These are phyloP conservation scores for Formica exsecta DNA, from an alignment of 1,140 invertebrate genomes.

Conservation along the genomic window DNA sequence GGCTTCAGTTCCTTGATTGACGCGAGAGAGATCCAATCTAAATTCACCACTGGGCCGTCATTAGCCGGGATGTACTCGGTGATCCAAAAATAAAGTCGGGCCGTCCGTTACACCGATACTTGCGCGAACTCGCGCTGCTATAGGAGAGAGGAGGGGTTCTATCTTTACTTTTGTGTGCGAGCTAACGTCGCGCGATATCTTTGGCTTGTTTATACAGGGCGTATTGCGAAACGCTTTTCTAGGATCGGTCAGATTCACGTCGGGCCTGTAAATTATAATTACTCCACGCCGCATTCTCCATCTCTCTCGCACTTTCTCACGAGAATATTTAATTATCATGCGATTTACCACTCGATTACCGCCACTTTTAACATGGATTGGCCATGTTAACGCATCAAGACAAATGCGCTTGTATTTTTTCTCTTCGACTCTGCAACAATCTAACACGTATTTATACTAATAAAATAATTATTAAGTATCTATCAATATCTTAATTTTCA, in stretches of 20 bases:
- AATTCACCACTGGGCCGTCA: slow-evolving; percentile 39
- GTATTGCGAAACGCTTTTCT: slow-evolving; percentile 69
- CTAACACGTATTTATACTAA: background rate
- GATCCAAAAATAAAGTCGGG: slow-evolving; percentile 67
- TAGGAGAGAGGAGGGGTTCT: slow-evolving; percentile 50
- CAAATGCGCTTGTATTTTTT: background rate
- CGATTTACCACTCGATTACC: background rate
- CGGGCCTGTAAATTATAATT: slow-evolving; percentile 65
- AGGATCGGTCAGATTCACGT: slow-evolving; percentile 68
- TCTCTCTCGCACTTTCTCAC: slow-evolving; percentile 19
- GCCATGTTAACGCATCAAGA: background rate
- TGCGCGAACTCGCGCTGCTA: slow-evolving; percentile 56
- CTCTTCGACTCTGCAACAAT: too few relatives aligned
- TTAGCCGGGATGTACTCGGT: slow-evolving; percentile 46
- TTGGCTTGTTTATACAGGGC: slow-evolving; percentile 74
- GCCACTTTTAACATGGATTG: background rate
- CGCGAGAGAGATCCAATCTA: slow-evolving; percentile 36
- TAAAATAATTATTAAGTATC: background rate
- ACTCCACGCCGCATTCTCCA: background rate
- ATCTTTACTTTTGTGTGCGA: slow-evolving; percentile 72
- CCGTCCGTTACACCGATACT: slow-evolving; percentile 55
- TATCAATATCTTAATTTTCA: background rate
- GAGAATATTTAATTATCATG: slow-evolving; percentile 2
- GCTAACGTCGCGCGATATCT: slow-evolving; percentile 72
- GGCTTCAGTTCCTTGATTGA: slow-evolving; percentile 16